These are phyloP conservation scores for Diarsia brunnea DNA, from an alignment of 2,888 invertebrate species.

Conservation along the genomic window DNA sequence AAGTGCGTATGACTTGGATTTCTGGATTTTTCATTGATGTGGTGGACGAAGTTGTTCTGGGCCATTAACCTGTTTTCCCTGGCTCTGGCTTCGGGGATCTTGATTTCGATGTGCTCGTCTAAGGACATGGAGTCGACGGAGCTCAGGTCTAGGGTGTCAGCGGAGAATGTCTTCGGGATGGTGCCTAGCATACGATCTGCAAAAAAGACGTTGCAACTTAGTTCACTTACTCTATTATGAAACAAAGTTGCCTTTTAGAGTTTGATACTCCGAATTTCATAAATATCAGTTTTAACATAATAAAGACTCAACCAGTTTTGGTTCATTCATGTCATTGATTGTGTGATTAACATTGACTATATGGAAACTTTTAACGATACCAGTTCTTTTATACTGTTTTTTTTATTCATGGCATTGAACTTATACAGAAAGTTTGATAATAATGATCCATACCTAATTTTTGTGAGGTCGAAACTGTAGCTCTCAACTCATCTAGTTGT, in stretches of 20 bases:
- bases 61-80: slow-evolving; percentile 88
- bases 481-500: slow-evolving; percentile 93
- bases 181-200: slow-evolving; percentile 88
- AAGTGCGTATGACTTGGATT: slow-evolving; percentile 83
- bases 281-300: neutral
- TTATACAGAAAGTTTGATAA: slow-evolving; percentile 9
- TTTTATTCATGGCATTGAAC: slow-evolving; percentile 29
- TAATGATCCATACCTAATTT: slow-evolving; percentile 86
- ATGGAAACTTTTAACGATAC: neutral
- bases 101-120: slow-evolving; percentile 91
- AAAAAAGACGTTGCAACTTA: slow-evolving; percentile 55
- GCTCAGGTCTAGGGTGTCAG: slow-evolving; percentile 91
- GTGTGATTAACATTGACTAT: neutral
- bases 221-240: neutral
- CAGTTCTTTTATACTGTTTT: slow-evolving; percentile 2
- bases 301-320: neutral
- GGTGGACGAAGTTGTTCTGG: slow-evolving; percentile 86
- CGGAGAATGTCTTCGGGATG: slow-evolving; percentile 90
- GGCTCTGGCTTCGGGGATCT: slow-evolving; percentile 89
- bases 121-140: slow-evolving; percentile 92
- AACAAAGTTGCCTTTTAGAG: neutral
- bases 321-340: too few relatives aligned
- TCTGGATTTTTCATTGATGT: slow-evolving; percentile 85
- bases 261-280: neutral
- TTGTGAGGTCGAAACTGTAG: slow-evolving; percentile 91